Evolutionary conservation across 1,140 invertebrate species (phyloP).

Genomic region (Leptonema lineaticorne): DNA sequence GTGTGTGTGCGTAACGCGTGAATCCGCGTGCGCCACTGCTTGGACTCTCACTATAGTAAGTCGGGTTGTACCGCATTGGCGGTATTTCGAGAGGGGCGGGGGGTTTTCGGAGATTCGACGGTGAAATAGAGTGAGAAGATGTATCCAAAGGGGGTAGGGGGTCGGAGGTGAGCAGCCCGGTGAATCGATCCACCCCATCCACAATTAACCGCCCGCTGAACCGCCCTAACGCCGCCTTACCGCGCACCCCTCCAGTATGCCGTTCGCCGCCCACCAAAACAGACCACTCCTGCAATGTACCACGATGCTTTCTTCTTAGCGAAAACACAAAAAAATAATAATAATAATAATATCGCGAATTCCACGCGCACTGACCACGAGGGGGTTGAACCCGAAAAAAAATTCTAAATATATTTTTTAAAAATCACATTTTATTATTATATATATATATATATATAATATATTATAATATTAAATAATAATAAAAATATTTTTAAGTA

Average conservation of each 20-base stretch:
- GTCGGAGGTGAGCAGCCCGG: background rate
- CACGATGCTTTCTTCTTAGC: too few relatives aligned
- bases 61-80: conserved; percentile 31
- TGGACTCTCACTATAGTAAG: conserved; percentile 20
- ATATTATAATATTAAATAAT: too few relatives aligned
- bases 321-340: too few relatives aligned
- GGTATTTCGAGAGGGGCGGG: background rate
- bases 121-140: too few relatives aligned
- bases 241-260: background rate
- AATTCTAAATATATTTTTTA: too few relatives aligned
- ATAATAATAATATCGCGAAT: too few relatives aligned
- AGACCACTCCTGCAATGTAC: too few relatives aligned
- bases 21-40: background rate
- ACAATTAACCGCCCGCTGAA: conserved; percentile 15
- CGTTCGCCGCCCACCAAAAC: too few relatives aligned
- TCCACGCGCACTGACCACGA: background rate
- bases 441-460: too few relatives aligned
- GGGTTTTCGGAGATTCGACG: too few relatives aligned
- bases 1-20: conserved; percentile 4
- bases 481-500: too few relatives aligned
- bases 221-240: background rate
- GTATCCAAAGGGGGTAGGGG: conserved; percentile 1
- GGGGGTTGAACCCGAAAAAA: background rate
- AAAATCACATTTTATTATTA: too few relatives aligned
- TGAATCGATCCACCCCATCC: conserved; percentile 25